Base-by-base conservation (phyloP, 2,797 vertebrate genomes). In the Chanos chanos region DNA sequence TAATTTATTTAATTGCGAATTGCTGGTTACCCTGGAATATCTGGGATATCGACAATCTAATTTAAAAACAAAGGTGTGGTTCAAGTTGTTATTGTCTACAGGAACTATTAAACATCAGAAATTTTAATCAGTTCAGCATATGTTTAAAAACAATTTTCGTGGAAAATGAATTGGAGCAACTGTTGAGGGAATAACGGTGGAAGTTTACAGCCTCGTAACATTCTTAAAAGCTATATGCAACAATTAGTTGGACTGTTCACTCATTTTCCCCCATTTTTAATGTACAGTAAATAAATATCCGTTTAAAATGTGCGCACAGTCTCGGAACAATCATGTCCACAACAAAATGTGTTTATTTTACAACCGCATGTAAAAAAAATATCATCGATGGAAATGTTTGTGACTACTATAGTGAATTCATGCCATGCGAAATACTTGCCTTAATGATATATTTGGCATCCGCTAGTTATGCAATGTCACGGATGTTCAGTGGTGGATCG, bases 401-500 rank as follows among this genome's bases (percentile, higher is more conserved):
- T 68, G 70, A 65, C 36, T 44, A 68, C 61, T 68, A 43, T 58
- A 68, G 62, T 69, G 24, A 73, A 64, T 27, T 68, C 61, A 41
- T 57, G 53, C 56, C 52, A 62, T 61, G 53, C 49, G 66, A 51
- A 60, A 72, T 57, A 61, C 47, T 67, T 70, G 69, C 71, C 72
- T 79, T 77, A 61, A 68, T 64, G 49, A 67, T 54, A 59, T 71
- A 72, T 68, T 54, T 64, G 63, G 66, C 61, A 71, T 57, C 67
- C 48, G 66, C 61, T 36, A 61, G 64, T 75, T 61, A 73, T 66
- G 67, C 61, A 72, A 76, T 64, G 69, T 71, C 64, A 67, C 67
- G 70, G 52, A 71, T 72, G 63, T 64, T 56, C 41, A 64, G 54
- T 73, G 48, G 64, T 81, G 72, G 53, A 69, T 66, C 71, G 60